Evolutionary conservation across 2,113 vertebrate species (phyloP), one percentile per base, ranked within the genome.

Genomic region (Synodontis membranacea): DNA sequence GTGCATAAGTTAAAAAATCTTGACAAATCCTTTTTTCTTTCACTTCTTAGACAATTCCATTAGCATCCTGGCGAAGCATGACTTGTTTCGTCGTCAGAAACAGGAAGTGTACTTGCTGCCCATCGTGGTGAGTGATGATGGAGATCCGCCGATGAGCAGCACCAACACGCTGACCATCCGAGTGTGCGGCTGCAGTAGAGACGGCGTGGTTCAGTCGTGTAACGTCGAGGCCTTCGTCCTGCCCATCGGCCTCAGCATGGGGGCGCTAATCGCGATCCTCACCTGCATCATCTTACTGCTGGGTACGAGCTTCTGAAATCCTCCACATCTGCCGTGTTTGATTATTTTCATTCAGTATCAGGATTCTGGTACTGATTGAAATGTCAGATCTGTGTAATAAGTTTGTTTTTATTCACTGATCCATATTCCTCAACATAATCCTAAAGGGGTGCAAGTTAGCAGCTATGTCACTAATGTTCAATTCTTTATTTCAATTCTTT

Each of bases 221-320:
- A 99, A 98, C 0, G 97, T 96, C 0, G 98, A 99, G 93, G 98
- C 98, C 58, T 99, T 97, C 1, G 96, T 99, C 34, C 94, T 99
- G 80, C 98, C 98, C 0, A 99, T 99, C n/a, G 98, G 98, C 37
- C 97, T 99, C 88, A 99, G 98, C 88, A 99, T 99, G 98, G 98
- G 98, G 50, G 98, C 98, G 44, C 95, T 99, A 85, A 99, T 99
- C 84, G 98, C 98, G 75, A 99, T 99, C 91, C 93, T 99, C 86
- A 97, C 98, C 12, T 99, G 98, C 92, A 97, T 99, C 90, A 96
- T 99, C 91, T 93, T 99, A 84, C 94, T 99, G 37, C 93, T 99
- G 87, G 98, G 98, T 99, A 96, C 0, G 96, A 94, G 21, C 91
- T 78, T 75, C 42, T 48, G 11, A 46, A 75, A n/a, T n/a, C 12